phyloP scores from a whole-genome alignment of 2,113 vertebrate genomes.

The Capra hircus region DNA sequence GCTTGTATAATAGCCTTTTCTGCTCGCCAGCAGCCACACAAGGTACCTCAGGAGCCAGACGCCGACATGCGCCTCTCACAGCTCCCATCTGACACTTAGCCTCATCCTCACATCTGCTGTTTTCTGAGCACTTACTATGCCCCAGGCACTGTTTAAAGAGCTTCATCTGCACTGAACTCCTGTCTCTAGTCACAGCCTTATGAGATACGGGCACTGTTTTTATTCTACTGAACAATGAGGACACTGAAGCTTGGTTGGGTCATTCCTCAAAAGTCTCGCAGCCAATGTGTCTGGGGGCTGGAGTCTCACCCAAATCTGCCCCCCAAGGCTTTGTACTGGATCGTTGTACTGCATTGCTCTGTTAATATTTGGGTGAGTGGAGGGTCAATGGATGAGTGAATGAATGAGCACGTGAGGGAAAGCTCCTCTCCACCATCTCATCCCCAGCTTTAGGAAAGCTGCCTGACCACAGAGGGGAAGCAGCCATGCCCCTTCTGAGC shows the following conservation, averaged over 20 bases:
- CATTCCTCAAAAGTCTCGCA: not conserved
- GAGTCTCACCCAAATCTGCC: not conserved
- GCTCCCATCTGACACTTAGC: not conserved
- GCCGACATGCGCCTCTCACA: rapidly evolving
- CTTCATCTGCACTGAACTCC: no score
- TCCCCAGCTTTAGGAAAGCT: not conserved
- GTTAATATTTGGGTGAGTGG: not conserved
- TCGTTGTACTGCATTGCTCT: not conserved
- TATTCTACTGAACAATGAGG: not conserved
- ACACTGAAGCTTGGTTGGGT: no score
- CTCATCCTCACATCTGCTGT: not conserved
- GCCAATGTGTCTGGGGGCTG: rapidly evolving
- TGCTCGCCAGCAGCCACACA: not conserved
- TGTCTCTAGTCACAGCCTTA: not conserved
- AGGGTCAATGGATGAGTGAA: not conserved
- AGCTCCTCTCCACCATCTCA: no score
- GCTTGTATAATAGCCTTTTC: not conserved
- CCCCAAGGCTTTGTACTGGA: not conserved
- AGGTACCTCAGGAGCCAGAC: not conserved
- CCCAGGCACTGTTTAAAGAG: not conserved
- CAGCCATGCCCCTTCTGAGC: not conserved
- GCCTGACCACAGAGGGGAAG: not conserved
- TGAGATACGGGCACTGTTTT: not conserved
- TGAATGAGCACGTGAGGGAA: not conserved
- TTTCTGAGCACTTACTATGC: not conserved